Conservation (phyloP, 2,797 vertebrate species). For the Amblyopsis hoosieri region DNA sequence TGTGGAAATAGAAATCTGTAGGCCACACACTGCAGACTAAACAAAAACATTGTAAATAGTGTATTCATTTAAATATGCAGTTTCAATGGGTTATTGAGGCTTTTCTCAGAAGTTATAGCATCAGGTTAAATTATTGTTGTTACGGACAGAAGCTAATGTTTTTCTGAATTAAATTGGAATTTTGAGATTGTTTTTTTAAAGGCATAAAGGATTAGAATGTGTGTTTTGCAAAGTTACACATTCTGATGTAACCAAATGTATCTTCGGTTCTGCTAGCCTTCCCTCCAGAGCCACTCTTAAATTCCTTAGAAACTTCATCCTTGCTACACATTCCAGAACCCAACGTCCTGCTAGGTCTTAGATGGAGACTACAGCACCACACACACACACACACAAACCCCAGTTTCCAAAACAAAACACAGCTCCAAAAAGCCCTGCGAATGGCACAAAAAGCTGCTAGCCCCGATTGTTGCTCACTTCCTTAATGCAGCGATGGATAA, state of each 20-base stretch:
- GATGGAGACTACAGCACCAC: conserved; percentile 51
- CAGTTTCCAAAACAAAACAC: conserved; percentile 52
- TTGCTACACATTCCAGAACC: conserved; percentile 70
- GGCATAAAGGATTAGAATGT: too few species aligned
- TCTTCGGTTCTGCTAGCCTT: conserved; percentile 36
- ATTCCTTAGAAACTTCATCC: conserved; percentile 65
- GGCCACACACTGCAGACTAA: conserved; percentile 5
- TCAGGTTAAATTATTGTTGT: too few species aligned
- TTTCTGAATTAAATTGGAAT: too few species aligned
- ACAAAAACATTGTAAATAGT: too few species aligned
- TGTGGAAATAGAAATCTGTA: conserved; percentile 13
- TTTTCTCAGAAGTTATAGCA: too few species aligned
- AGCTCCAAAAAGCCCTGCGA: conserved; percentile 23
- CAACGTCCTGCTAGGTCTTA: conserved; percentile 65
- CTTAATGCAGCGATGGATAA: conserved; percentile 42
- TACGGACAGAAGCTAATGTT: too few species aligned
- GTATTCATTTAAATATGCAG: too few species aligned
- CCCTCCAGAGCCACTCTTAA: conserved; percentile 41
- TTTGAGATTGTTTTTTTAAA: too few species aligned
- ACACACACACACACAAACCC: conserved; percentile 47
- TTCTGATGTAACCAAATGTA: conserved; percentile 4
- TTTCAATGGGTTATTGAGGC: too few species aligned
- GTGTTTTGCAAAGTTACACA: too few species aligned
- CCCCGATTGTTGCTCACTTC: conserved; percentile 37
- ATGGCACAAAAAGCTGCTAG: conserved; percentile 32